Conservation (phyloP, 2,113 vertebrate genomes). For the Upupa epops region DNA sequence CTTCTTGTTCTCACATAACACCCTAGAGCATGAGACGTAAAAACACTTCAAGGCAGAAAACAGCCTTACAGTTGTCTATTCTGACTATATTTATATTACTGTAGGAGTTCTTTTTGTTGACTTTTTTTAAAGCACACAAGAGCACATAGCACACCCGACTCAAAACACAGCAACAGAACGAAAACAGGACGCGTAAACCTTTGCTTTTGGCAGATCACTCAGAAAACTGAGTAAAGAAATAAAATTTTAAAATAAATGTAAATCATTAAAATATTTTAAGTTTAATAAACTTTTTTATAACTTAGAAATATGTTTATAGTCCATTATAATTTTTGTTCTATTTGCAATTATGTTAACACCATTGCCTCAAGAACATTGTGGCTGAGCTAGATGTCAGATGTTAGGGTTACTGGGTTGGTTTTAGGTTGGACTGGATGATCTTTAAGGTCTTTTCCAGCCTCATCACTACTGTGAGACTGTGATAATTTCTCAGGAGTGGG, state of each 20-base stretch:
- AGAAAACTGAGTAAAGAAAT: not conserved
- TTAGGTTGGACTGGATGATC: no score
- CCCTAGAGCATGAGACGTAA: accelerated
- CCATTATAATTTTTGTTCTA: not conserved
- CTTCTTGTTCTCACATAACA: not conserved
- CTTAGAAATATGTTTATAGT: not conserved
- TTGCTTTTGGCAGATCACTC: not conserved
- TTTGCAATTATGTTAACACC: not conserved
- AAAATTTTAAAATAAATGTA: no score
- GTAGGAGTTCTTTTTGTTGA: not conserved
- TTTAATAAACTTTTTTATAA: not conserved
- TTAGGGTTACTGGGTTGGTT: no score
- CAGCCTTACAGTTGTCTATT: not conserved
- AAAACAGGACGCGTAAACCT: not conserved
- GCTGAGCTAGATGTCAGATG: no score
- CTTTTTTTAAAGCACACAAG: not conserved
- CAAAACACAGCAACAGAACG: no score
- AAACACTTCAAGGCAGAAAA: not conserved
- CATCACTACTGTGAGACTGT: no score
- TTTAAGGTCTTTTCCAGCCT: no score
- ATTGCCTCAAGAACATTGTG: not conserved
- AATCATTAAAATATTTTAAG: no score
- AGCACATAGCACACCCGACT: not conserved
- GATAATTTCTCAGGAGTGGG: no score
- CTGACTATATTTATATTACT: not conserved